Base-by-base conservation (phyloP, 1,140 invertebrate species). In the Hyles vespertilio region DNA sequence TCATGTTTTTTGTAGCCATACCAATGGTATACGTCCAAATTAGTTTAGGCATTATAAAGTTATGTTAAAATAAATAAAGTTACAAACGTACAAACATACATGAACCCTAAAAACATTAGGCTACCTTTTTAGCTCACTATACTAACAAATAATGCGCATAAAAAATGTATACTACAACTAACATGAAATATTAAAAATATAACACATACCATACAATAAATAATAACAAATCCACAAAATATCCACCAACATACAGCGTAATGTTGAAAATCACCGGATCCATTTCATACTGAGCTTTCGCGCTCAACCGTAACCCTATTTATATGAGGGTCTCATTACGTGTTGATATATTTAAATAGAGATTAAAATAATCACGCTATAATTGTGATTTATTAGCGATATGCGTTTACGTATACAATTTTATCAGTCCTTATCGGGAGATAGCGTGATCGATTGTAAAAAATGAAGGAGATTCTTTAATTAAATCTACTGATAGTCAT, bases 231-330 rank as follows among this genome's bases (percentile, higher is more conserved):
- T 54, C n/a, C 43, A 54, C 12, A 8, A 54, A 22, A 8, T 11
- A 12, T 43, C 36, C 52, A 43, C 43, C 5, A 22, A 6, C 11
- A 44, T 22, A 44, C 52, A 54, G 22, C 8, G 36, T n/a, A 44
- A 54, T 54, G 52, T 9, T 54, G 7, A 36, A 22, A 54, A 22
- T 12, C 6, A 45, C 22, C n/a, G 9, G 52, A 6, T 54, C 52
- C 52, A 54, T 54, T 54, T 54, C 52, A 54, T 12, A 54, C 52
- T 54, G 32, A 43, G 43, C 52, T 11, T 54, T 22, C 34, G 32
- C 34, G 36, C n/a, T 7, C 12, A 3, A 12, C 3, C 22, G 11
- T 36, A 32, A 34, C 6, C 40, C 11, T 44, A 54, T 45, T 43
- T 54, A 54, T 48, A 48, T 3, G n/a, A 5, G 22, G 22, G 2